A percentile compares a stretch with the other conserved stretches of the same genome.
phyloP scores from a whole-genome alignment of 1,140 invertebrate genomes.

The Anastatus disparis region DNA sequence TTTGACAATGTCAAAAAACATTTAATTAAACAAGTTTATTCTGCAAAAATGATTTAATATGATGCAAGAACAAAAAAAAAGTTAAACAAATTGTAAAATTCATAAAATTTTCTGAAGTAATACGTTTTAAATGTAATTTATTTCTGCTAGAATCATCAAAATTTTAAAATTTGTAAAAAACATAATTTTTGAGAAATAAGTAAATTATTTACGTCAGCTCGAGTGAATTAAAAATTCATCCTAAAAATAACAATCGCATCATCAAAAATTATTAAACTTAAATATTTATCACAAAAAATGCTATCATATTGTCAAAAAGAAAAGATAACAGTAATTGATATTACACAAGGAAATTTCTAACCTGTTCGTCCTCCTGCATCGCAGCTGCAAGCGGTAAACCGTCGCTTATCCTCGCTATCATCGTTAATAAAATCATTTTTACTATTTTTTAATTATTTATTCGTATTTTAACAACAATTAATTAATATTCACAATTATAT shows the following conservation, averaged over 20 bases:
- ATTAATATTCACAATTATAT: not conserved
- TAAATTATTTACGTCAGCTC: no score
- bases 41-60: no score
- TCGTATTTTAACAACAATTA: not conserved
- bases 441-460: not conserved
- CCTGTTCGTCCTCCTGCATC: conserved; percentile 98
- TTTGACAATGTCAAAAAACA: no score
- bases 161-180: not conserved
- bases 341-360: conserved; percentile 60
- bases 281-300: not conserved
- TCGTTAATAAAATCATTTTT: conserved; percentile 95
- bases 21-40: no score
- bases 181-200: no score
- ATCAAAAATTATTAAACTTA: no score
- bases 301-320: conserved; percentile 10
- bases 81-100: no score
- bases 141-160: not conserved
- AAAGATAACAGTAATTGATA: not conserved
- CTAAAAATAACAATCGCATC: no score
- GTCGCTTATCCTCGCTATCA: conserved; percentile 95
- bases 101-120: not conserved
- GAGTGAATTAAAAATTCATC: no score
- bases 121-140: not conserved
- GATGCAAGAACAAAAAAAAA: no score
- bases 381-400: conserved; percentile 95